Percentiles rank a stretch among this genome's conserved stretches.
Conservation (phyloP, 2,797 vertebrate species). For the Microctenopoma lineatum region DNA sequence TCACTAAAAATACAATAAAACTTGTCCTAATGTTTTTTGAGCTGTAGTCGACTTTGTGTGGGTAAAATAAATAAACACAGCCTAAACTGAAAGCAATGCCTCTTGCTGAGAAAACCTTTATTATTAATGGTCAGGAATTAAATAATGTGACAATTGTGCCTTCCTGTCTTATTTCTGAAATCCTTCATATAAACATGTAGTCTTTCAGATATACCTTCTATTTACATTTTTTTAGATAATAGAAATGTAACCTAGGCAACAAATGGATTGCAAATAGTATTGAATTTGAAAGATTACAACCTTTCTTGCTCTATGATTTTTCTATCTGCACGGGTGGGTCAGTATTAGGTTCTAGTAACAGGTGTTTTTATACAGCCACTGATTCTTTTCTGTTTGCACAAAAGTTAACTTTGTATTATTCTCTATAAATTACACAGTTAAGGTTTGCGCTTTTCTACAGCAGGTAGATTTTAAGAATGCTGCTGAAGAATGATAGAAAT, state of each 20-base stretch:
- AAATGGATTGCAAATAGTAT: neutral
- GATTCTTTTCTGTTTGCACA: no score
- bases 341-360: neutral
- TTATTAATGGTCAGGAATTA: slow-evolving; percentile 57
- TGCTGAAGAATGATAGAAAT: neutral
- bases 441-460: neutral
- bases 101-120: slow-evolving; percentile 37
- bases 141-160: slow-evolving; percentile 40
- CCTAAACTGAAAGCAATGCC: slow-evolving; percentile 14
- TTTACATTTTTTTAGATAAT: neutral
- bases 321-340: neutral
- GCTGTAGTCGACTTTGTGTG: neutral
- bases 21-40: slow-evolving; percentile 1
- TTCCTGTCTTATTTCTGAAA: slow-evolving; percentile 9
- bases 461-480: neutral
- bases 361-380: neutral
- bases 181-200: neutral
- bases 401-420: neutral
- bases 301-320: neutral
- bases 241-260: neutral
- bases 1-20: slow-evolving; percentile 16
- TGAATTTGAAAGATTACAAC: neutral
- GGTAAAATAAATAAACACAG: neutral
- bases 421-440: neutral
- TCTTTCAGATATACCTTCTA: neutral